A percentile compares a stretch with the other conserved stretches of the same genome.
Evolutionary conservation across 2,888 invertebrate species (phyloP).

Genomic region (Phengaris alcon): DNA sequence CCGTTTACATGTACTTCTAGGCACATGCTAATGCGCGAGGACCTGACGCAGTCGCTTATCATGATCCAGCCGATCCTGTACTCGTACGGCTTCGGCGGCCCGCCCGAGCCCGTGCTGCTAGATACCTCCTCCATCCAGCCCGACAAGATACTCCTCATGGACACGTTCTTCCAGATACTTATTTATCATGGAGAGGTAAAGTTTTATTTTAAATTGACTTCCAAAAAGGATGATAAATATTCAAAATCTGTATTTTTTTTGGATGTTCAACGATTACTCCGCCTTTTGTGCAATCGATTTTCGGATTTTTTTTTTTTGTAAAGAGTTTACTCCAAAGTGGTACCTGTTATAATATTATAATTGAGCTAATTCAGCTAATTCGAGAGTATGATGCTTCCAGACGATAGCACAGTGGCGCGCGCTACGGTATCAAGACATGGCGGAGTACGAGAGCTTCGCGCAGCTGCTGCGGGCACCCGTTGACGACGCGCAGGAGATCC

Average conservation of each 20-base stretch:
- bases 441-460: slow-evolving; percentile 98
- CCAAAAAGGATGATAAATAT: no score
- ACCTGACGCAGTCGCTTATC: slow-evolving; percentile 96
- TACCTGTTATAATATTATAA: no score
- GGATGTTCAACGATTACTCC: no score
- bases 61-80: slow-evolving; percentile 99
- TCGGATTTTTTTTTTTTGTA: no score
- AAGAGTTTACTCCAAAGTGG: no score
- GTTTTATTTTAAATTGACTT: no score
- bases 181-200: slow-evolving; percentile 98
- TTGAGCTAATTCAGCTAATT: not conserved
- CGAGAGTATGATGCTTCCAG: slow-evolving; percentile 60
- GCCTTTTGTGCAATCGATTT: no score
- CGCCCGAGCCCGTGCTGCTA: slow-evolving; percentile 97
- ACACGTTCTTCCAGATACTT: slow-evolving; percentile 99
- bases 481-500: slow-evolving; percentile 97
- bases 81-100: slow-evolving; percentile 98
- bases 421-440: slow-evolving; percentile 96
- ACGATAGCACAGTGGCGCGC: slow-evolving; percentile 99
- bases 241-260: no score
- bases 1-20: slow-evolving; percentile 60
- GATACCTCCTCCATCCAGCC: slow-evolving; percentile 99
- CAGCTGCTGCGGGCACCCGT: slow-evolving; percentile 97
- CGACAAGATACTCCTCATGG: slow-evolving; percentile 98
- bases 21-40: slow-evolving; percentile 98